Base-by-base conservation (phyloP, 2,797 vertebrate species). In the Acanthurus leucopareius region DNA sequence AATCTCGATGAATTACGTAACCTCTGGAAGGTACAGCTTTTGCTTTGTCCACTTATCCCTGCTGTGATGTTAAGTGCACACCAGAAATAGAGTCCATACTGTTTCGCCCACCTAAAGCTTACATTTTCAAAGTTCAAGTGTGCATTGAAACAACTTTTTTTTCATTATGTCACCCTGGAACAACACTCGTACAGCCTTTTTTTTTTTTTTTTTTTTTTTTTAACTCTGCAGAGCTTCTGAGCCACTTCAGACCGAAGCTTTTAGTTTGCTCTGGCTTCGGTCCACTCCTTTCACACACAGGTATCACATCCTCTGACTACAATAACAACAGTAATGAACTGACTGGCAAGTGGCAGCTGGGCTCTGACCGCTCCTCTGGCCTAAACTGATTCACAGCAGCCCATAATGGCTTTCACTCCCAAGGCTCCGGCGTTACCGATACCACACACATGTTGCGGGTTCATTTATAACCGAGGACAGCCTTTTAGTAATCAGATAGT, bases 401-500 rank as follows among this genome's bases (percentile, higher is more conserved):
- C 84, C 42, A 38, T 90, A 90, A 89, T 88, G 86, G 79, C 58
- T 85, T 84, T 81, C 77, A 42, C 78, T 82, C 85, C 87, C 85
- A 71, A 56, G 77, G 79, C 77, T 64, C 76, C 32, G 1, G 45
- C 42, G 38, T 69, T 64, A 52, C 83, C 79, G 25, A 81, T 35
- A 86, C 65, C 89, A 84, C 88, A 88, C 90, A 85, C 85, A 73
- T 88, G 90, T 92, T 85, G 88, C 6, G 19, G 88, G 80, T 91
- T 91, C 92, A 92, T 95, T 90, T 94, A 88, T 93, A 90, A 93
- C 89, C 51, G 75, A 78, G 80, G 89, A 87, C 87, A 84, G 89
- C 87, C 92, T 92, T 92, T 93, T 88, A 91, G 92, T 93, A 93
- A 93, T 95, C 94, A 92, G 93, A 94, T 94, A 91, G 92, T 49